Conservation (phyloP, 1,140 invertebrate species). For the Scaptodrosophila lebanonensis region DNA sequence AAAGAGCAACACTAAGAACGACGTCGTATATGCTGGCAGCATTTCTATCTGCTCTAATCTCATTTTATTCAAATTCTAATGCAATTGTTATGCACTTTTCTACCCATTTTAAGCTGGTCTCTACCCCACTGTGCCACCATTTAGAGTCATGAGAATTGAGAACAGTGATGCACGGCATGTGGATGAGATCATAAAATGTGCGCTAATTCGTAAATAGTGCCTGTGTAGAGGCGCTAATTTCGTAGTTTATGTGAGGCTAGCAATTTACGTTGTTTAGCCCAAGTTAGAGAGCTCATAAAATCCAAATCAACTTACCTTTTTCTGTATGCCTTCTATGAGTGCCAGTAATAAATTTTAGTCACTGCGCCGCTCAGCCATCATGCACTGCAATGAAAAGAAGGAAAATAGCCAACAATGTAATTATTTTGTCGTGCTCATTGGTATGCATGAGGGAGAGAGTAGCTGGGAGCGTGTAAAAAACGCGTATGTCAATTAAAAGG, state of each 20-base stretch:
- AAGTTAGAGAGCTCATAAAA: slow-evolving; percentile 55
- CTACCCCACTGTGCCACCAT: too few relatives aligned
- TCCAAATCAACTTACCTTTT: slow-evolving; percentile 49
- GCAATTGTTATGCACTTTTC: neutral
- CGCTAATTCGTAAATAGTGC: too few relatives aligned
- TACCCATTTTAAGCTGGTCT: too few relatives aligned
- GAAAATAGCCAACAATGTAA: slow-evolving; percentile 15
- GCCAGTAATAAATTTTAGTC: slow-evolving; percentile 53
- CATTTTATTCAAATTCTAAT: too few relatives aligned
- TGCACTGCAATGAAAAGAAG: slow-evolving; percentile 39
- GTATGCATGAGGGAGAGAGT: slow-evolving; percentile 43
- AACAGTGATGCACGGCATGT: too few relatives aligned
- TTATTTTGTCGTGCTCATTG: too few relatives aligned
- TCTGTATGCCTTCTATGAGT: neutral
- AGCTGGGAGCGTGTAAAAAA: slow-evolving; percentile 52
- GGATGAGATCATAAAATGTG: too few relatives aligned
- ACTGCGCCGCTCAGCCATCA: slow-evolving; percentile 24
- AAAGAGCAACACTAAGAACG: too few relatives aligned
- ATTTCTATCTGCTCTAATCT: too few relatives aligned
- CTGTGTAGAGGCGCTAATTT: slow-evolving; percentile 55
- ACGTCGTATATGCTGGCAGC: too few relatives aligned
- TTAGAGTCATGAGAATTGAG: too few relatives aligned
- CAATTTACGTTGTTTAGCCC: too few relatives aligned
- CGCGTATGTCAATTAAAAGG: slow-evolving; percentile 73
- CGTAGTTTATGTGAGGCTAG: slow-evolving; percentile 46